phyloP scores from a whole-genome alignment of 1,140 invertebrate genomes.

The Geopemphigus sp. region DNA sequence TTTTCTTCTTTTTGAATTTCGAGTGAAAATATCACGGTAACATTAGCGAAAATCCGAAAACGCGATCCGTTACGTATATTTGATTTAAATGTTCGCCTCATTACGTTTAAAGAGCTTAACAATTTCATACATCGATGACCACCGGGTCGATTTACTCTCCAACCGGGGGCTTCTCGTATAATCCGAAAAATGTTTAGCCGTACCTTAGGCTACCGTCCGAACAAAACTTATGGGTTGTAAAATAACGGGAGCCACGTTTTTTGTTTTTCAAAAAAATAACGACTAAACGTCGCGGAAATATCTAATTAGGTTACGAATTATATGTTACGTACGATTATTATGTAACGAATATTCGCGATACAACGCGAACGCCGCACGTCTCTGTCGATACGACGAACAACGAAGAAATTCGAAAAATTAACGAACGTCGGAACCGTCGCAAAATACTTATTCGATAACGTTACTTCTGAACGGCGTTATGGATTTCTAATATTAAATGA shows the following conservation, averaged over 20 bases:
- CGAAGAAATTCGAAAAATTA: too few relatives aligned
- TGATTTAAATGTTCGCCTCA: constrained; percentile 8
- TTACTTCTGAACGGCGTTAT: too few relatives aligned
- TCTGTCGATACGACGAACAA: too few relatives aligned
- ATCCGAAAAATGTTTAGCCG: neutral
- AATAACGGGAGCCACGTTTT: neutral
- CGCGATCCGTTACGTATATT: constrained; percentile 1
- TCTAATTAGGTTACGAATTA: neutral
- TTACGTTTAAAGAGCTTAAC: constrained; percentile 27
- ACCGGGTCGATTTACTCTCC: neutral
- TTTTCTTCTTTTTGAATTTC: neutral
- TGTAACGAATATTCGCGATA: neutral
- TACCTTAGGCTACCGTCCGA: neutral
- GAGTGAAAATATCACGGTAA: neutral
- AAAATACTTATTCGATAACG: too few relatives aligned
- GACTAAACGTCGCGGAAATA: neutral
- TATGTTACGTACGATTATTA: too few relatives aligned
- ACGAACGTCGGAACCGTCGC: too few relatives aligned
- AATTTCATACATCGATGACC: neutral
- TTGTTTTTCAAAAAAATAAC: too few relatives aligned
- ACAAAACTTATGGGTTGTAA: neutral
- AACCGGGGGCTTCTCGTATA: neutral
- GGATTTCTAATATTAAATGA: too few relatives aligned
- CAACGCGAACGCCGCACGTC: neutral
- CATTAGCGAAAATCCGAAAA: neutral